Conservation (phyloP, 2,888 invertebrate species). For the Agrenia bidenticulata region DNA sequence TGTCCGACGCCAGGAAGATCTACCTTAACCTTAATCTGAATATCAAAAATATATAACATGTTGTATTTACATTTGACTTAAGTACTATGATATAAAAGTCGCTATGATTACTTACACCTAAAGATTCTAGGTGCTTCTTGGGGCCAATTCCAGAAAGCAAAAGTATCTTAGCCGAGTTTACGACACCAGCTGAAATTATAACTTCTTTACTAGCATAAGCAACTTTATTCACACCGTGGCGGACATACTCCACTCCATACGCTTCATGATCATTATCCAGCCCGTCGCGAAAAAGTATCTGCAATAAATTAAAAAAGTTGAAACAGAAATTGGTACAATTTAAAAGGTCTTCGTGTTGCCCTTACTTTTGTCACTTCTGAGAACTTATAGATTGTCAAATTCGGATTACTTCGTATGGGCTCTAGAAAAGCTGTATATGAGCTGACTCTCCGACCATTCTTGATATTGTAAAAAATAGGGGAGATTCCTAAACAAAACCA, state of each 20-base stretch:
- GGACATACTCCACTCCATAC: constrained; percentile 47
- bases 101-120: constrained; percentile 31
- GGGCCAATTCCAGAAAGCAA: constrained; percentile 48
- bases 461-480: constrained; percentile 31
- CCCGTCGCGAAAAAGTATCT: too few relatives aligned
- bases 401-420: constrained; percentile 30
- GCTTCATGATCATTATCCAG: constrained; percentile 40
- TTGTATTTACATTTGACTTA: not conserved
- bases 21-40: constrained; percentile 36
- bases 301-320: too few relatives aligned
- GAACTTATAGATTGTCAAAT: constrained; percentile 43
- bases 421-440: constrained; percentile 44
- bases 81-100: not conserved
- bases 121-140: constrained; percentile 27
- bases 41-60: not conserved
- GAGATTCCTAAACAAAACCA: constrained; percentile 33
- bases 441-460: constrained; percentile 40
- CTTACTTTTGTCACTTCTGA: constrained; percentile 42
- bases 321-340: not conserved
- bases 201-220: constrained; percentile 47
- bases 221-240: constrained; percentile 40
- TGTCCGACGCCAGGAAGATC: constrained; percentile 47
- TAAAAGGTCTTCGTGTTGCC: not conserved
- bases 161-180: constrained; percentile 42
- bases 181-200: constrained; percentile 42